Evolutionary conservation across 1,140 invertebrate species (phyloP), one percentile per base, ranked within the genome.

Genomic region (Doryteuthis pealeii): DNA sequence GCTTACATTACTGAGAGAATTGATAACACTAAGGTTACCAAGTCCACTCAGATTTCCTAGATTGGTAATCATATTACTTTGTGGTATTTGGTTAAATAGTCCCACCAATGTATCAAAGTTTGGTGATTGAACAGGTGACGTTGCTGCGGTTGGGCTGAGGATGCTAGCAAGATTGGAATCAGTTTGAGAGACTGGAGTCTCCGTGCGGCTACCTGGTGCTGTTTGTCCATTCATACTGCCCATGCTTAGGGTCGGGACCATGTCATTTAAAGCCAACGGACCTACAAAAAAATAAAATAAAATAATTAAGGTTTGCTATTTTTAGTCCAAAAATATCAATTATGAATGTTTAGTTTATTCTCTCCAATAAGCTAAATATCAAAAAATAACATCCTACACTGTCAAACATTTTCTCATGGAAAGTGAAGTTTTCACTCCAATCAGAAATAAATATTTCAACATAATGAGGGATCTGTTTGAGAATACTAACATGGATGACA

Each of bases 261-360:
- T 74, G 10, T 81, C 80, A 79, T 85, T 84, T 70, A 86, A 66
- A 12, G 83, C 74, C 3, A 86, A 49, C 71, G 83, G 83, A 77
- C 83, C 86, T 86, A 71, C 15, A 75, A 68, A 67, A 45, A 58
- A 4, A 62, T 2, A 68, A 74, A 69, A 74, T 18, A 15, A 65
- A 73, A 72, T 2, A 72, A 33, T 62, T 35, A 40, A 14, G n/a
- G 32, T n/a, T n/a, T n/a, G n/a, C n/a, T 28, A 62, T n/a, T n/a
- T n/a, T n/a, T 14, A 30, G 30, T 15, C 14, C 14, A 68, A 68
- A 68, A 30, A 68, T 18, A 28, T 28, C 15, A 15, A 28, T 68
- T 30, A 68, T 68, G 14, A 14, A n/a, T n/a, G n/a, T n/a, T n/a
- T n/a, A n/a, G n/a, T n/a, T n/a, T n/a, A n/a, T n/a, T n/a, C n/a